phyloP scores from a whole-genome alignment of 2,797 vertebrate genomes.

The Pelobates cultripes region DNA sequence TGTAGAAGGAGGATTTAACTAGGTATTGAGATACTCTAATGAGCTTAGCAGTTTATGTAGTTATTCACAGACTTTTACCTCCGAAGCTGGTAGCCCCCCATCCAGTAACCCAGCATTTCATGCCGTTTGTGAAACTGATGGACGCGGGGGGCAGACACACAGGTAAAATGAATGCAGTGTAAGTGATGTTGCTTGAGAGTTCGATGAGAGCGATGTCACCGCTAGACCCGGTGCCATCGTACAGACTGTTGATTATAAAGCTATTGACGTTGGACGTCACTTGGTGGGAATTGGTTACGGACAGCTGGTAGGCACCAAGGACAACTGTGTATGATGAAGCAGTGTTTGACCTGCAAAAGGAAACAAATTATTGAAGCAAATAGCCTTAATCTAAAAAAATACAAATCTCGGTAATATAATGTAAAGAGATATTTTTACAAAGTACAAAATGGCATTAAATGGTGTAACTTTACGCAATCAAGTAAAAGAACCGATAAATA shows the following conservation, averaged over 20 bases:
- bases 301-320: conserved; percentile 7
- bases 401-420: background rate
- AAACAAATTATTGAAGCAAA: no score
- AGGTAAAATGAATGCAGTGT: background rate
- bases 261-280: conserved; percentile 47
- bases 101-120: conserved; percentile 50
- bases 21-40: no score
- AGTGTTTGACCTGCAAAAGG: conserved; percentile 24
- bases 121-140: conserved; percentile 60
- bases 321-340: conserved; percentile 67
- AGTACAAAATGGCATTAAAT: no score
- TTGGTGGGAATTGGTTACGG: no score
- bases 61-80: conserved; percentile 56
- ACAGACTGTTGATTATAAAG: conserved; percentile 71
- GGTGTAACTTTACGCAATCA: no score
- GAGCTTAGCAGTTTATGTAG: no score
- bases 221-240: conserved; percentile 70
- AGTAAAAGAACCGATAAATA: no score
- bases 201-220: conserved; percentile 72
- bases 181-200: background rate
- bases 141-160: conserved; percentile 50
- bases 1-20: no score
- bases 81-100: conserved; percentile 53
- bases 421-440: no score
- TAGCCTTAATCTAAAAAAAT: background rate